phyloP scores from a whole-genome alignment of 2,113 vertebrate species.

The Lophochroa leadbeateri region DNA sequence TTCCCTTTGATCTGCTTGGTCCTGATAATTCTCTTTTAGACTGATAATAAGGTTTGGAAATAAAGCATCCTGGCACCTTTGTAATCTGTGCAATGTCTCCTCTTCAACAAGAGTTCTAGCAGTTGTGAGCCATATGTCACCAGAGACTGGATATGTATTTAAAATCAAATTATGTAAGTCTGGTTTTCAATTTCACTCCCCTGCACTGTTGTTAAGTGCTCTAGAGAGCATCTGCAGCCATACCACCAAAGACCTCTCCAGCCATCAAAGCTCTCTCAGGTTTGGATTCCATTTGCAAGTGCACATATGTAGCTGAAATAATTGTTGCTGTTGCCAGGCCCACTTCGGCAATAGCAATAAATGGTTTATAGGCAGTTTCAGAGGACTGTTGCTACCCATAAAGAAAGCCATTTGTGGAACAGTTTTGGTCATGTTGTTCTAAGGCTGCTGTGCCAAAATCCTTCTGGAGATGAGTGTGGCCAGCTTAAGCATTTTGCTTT shows the following conservation, averaged over 20 bases:
- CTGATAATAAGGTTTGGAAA: neutral
- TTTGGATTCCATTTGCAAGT: slow-evolving; percentile 7
- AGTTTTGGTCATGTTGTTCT: neutral
- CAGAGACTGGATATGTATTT: neutral
- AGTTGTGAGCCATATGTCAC: neutral
- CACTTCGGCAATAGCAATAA: neutral
- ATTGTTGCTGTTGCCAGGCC: neutral
- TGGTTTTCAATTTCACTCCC: neutral
- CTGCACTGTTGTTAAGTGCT: neutral
- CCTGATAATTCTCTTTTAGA: neutral
- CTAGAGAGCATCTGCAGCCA: neutral
- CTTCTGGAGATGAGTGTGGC: neutral
- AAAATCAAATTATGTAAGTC: neutral
- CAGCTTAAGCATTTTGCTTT: neutral
- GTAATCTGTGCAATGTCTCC: neutral
- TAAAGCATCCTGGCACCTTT: neutral
- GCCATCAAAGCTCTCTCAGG: neutral
- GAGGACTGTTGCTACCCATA: neutral
- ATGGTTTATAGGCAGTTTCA: neutral
- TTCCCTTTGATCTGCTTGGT: neutral
- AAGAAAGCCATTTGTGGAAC: neutral
- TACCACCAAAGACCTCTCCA: neutral
- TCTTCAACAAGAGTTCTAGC: neutral
- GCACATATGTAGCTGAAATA: neutral
- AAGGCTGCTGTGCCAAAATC: neutral